phyloP scores from a whole-genome alignment of 2,888 invertebrate species.

The Magallana nippona region DNA sequence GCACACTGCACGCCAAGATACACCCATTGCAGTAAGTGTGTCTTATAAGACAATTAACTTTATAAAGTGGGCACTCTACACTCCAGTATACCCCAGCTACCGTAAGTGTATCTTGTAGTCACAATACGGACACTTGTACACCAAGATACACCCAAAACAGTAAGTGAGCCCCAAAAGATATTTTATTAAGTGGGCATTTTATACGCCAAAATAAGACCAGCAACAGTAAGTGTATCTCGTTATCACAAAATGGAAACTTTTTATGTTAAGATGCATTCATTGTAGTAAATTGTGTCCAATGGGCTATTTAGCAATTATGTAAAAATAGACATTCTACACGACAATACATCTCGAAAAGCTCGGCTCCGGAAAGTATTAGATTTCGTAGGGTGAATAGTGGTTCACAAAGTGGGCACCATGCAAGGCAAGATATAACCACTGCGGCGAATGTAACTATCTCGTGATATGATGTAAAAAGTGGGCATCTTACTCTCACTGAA shows the following conservation, averaged over 20 bases:
- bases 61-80: too few relatives aligned
- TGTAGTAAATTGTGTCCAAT: not conserved
- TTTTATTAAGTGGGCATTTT: too few relatives aligned
- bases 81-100: too few relatives aligned
- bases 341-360: too few relatives aligned
- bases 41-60: not conserved
- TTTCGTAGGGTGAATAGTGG: not conserved
- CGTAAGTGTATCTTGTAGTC: too few relatives aligned
- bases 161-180: not conserved
- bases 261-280: not conserved
- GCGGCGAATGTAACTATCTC: not conserved
- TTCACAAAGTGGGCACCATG: not conserved
- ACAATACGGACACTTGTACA: not conserved
- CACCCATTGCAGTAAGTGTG: not conserved
- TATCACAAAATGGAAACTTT: too few relatives aligned
- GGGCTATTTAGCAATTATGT: too few relatives aligned
- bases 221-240: too few relatives aligned
- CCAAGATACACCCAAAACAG: conserved; percentile 20
- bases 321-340: not conserved
- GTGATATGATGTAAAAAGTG: too few relatives aligned
- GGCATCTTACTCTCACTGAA: too few relatives aligned
- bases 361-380: too few relatives aligned
- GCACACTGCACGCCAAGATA: conserved; percentile 28
- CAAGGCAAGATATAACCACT: not conserved
- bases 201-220: too few relatives aligned